Evolutionary conservation across 2,888 invertebrate species (phyloP), one percentile per base, ranked within the genome.

Genomic region (Xanthorhoe spadicearia): DNA sequence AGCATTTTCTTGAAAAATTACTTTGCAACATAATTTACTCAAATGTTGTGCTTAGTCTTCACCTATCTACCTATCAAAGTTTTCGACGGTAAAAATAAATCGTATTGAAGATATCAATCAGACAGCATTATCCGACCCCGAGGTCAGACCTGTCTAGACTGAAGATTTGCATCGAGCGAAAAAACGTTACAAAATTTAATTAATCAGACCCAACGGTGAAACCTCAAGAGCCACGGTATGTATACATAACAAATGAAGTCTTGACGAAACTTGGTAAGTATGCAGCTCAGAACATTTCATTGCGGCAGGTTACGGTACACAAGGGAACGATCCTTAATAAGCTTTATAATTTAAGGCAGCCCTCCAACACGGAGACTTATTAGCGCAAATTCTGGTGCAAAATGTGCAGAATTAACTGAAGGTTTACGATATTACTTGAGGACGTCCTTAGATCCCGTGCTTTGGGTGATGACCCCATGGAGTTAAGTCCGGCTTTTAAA

Each of bases 281-380:
- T 69, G 74, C 76, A 74, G 71, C 68, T 74, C 72, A 70, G 78
- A 84, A 81, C 85, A 82, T 86, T 89, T 84, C 88, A 84, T 84
- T 86, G 85, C 80, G 83, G 79, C 81, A 78, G 82, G 84, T 86
- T 86, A 92, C 87, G 86, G 81, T 84, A 80, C 92, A 79, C 90
- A 43, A 62, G 91, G 91, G 91, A 89, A 79, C 90, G 80, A 88
- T 90, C 86, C 82, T 84, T 90, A 88, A 89, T 91, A 90, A 90
- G 89, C 86, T 90, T 87, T 87, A 90, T 90, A 90, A 90, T 91
- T 90, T 88, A 90, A 86, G 80, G 83, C 79, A 84, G 87, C 84
- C 83, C 77, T 81, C 78, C 76, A 77, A 64, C 79, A 78, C 70
- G 74, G 77, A 83, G 85, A 87, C 86, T 87, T 88, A 88, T 85